Percentiles rank a stretch among this genome's conserved stretches.
These are phyloP conservation scores for Azorinus chamasolen DNA, from an alignment of 2,888 invertebrate genomes.

Conservation along the genomic window DNA sequence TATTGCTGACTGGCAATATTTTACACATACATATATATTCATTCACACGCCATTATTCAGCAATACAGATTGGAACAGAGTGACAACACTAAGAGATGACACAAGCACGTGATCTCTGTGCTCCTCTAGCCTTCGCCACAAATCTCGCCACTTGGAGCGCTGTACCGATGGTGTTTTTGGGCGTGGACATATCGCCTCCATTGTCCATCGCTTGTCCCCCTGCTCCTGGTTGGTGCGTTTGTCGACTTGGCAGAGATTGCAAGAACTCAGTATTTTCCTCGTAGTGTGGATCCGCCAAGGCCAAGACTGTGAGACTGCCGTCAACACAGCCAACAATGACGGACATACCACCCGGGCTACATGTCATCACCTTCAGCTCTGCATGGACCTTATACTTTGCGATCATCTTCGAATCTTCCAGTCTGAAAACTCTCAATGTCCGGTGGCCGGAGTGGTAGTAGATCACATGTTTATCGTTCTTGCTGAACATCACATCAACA, in stretches of 20 bases:
- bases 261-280: conserved; percentile 79
- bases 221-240: conserved; percentile 63
- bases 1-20: no score
- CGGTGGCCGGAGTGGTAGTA: conserved; percentile 99
- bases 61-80: no score
- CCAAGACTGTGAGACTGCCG: conserved; percentile 96
- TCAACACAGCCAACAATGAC: conserved; percentile 95
- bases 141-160: conserved; percentile 83
- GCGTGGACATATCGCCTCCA: conserved; percentile 70
- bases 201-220: conserved; percentile 49
- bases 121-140: conserved; percentile 82
- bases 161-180: conserved; percentile 79
- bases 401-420: conserved; percentile 95
- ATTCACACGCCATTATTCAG: no score
- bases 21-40: no score
- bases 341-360: conserved; percentile 81
- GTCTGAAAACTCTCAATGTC: conserved; percentile 96
- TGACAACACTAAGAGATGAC: conserved; percentile 70
- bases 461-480: conserved; percentile 97
- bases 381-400: conserved; percentile 91
- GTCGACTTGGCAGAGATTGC: conserved; percentile 78
- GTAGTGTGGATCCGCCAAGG: conserved; percentile 90
- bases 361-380: conserved; percentile 82
- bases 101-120: conserved; percentile 82
- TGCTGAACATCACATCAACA: conserved; percentile 95